phyloP scores from a whole-genome alignment of 2,797 vertebrate species.

The Ctenopoma kingsleyae region DNA sequence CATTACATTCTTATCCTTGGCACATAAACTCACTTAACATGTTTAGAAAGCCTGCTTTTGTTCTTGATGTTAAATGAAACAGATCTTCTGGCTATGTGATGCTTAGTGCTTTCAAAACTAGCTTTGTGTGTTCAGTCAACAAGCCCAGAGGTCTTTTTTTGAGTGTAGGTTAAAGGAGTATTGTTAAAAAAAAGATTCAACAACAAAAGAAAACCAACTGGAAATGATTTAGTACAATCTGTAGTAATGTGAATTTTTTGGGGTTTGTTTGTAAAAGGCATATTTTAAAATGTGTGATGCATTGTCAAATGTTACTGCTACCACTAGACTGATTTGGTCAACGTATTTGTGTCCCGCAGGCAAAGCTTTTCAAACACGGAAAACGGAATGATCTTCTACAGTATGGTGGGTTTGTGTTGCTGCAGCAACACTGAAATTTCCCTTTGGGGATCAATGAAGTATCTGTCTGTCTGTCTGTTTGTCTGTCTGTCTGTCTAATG shows the following conservation, averaged over 20 bases:
- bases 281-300: not conserved
- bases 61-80: slow-evolving; percentile 28
- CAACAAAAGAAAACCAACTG: not conserved
- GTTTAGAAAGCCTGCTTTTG: slow-evolving; percentile 52
- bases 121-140: slow-evolving; percentile 58
- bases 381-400: slow-evolving; percentile 95
- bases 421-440: no score
- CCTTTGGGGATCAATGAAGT: no score
- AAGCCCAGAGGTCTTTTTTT: slow-evolving; percentile 43
- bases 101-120: slow-evolving; percentile 72
- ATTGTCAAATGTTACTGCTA: not conserved
- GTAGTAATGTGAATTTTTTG: not conserved
- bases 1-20: slow-evolving; percentile 39
- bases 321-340: slow-evolving; percentile 1
- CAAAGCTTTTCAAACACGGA: slow-evolving; percentile 96
- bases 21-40: slow-evolving; percentile 51
- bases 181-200: not conserved
- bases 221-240: no score
- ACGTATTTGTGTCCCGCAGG: slow-evolving; percentile 80
- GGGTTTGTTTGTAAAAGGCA: not conserved
- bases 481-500: no score
- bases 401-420: slow-evolving; percentile 92
- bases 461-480: not conserved
- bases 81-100: slow-evolving; percentile 31
- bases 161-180: not conserved